Evolutionary conservation across 2,797 vertebrate species (phyloP).

Genomic region (Lithobates sylvaticus): DNA sequence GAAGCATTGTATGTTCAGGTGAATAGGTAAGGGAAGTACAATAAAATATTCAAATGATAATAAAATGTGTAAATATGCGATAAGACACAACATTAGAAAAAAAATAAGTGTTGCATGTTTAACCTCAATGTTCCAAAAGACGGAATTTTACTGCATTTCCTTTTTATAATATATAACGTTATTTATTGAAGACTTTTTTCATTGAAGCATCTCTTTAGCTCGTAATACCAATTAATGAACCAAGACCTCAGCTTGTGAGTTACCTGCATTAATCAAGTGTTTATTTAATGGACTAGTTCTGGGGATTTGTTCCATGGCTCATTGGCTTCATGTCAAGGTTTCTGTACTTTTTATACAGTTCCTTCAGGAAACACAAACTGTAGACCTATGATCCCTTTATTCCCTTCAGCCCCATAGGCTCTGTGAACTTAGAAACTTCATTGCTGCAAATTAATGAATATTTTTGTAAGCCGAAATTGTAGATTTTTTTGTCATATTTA

Average conservation of each 20-base stretch:
- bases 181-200: not conserved
- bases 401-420: not conserved
- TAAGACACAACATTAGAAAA: too few species aligned
- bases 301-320: constrained; percentile 56
- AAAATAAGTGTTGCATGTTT: too few species aligned
- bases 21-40: too few species aligned
- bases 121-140: too few species aligned
- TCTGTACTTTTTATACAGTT: constrained; percentile 13
- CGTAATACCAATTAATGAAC: constrained; percentile 47
- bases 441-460: too few species aligned
- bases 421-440: not conserved
- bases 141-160: too few species aligned
- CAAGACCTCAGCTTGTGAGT: constrained; percentile 42
- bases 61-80: too few species aligned
- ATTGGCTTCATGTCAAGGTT: constrained; percentile 54
- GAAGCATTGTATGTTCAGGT: too few species aligned
- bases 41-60: too few species aligned
- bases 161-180: not conserved
- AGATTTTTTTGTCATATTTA: too few species aligned
- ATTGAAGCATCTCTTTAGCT: constrained; percentile 1
- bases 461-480: too few species aligned
- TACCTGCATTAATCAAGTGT: constrained; percentile 47
- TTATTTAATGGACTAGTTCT: constrained; percentile 57
- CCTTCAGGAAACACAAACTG: constrained; percentile 22
- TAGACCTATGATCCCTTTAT: constrained; percentile 19